phyloP scores from a whole-genome alignment of 2,888 invertebrate genomes.

The Caenorhabditis doughertyi region DNA sequence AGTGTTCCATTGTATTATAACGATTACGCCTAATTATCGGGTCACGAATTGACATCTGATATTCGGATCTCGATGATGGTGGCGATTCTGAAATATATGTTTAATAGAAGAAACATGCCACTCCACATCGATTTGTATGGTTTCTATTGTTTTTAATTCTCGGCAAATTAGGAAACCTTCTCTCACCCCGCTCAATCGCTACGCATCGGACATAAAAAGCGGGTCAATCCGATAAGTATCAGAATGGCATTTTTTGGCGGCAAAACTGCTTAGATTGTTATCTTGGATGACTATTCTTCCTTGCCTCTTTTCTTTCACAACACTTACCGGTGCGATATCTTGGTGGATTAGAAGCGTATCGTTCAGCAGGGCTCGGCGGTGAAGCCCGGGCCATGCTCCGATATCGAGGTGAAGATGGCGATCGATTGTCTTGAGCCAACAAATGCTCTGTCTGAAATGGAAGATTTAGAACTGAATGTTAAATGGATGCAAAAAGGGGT shows the following conservation, averaged over 20 bases:
- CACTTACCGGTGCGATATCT: constrained; percentile 71
- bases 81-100: constrained; percentile 69
- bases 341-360: constrained; percentile 63
- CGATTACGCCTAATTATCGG: constrained; percentile 67
- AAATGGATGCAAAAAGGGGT: not conserved
- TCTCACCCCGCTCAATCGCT: constrained; percentile 13
- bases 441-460: constrained; percentile 80
- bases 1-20: constrained; percentile 57
- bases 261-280: constrained; percentile 52
- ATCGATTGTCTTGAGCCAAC: constrained; percentile 72
- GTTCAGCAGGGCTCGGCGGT: constrained; percentile 73
- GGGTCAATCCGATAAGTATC: constrained; percentile 62
- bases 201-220: constrained; percentile 55
- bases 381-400: constrained; percentile 68
- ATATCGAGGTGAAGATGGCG: constrained; percentile 75
- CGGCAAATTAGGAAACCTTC: constrained; percentile 30
- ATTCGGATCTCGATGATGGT: constrained; percentile 71
- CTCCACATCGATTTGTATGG: constrained; percentile 9
- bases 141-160: constrained; percentile 35
- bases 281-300: constrained; percentile 19
- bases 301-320: not conserved
- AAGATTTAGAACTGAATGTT: not conserved
- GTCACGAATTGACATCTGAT: constrained; percentile 72
- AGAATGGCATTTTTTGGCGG: constrained; percentile 61
- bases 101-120: constrained; percentile 16